Conservation (phyloP, 2,797 vertebrate genomes). For the Fistularia commersonii region DNA sequence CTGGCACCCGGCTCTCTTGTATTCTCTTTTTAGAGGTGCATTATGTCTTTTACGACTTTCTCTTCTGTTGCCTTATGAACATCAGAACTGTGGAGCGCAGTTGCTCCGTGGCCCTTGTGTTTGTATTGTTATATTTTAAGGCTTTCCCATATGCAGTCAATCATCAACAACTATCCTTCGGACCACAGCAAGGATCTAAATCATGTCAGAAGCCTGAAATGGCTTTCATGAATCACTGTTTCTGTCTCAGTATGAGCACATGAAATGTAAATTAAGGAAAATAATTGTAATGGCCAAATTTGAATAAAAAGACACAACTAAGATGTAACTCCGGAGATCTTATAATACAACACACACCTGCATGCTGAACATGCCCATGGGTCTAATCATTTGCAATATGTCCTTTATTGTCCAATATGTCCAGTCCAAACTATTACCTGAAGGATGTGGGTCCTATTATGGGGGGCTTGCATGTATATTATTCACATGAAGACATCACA, state of each 20-base stretch:
- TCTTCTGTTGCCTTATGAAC: conserved; percentile 55
- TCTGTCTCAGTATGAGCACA: conserved; percentile 15
- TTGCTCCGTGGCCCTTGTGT: conserved; percentile 45
- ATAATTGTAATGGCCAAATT: conserved; percentile 2
- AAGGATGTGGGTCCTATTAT: conserved; percentile 9
- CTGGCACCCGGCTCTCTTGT: conserved; percentile 64
- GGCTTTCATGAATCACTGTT: conserved; percentile 4
- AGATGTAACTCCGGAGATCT: background rate
- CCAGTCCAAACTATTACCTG: conserved; percentile 49
- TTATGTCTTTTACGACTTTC: conserved; percentile 65
- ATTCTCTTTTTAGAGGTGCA: conserved; percentile 66
- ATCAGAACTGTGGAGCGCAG: conserved; percentile 35
- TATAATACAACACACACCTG: conserved; percentile 20
- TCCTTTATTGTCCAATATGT: conserved; percentile 58
- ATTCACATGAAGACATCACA: conserved; percentile 58
- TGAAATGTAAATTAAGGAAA: background rate
- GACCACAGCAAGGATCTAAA: conserved; percentile 14
- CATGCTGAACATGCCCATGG: conserved; percentile 34
- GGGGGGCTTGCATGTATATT: conserved; percentile 42
- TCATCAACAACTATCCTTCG: conserved; percentile 12
- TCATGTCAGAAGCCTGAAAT: conserved; percentile 17
- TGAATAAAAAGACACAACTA: conserved; percentile 11
- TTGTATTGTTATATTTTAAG: conserved; percentile 54
- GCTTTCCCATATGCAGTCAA: conserved; percentile 37
- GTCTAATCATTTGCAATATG: conserved; percentile 54